Percentiles rank a stretch among this genome's conserved stretches.
Evolutionary conservation across 2,113 vertebrate species (phyloP).

Genomic region (Emydocephalus ijimae): DNA sequence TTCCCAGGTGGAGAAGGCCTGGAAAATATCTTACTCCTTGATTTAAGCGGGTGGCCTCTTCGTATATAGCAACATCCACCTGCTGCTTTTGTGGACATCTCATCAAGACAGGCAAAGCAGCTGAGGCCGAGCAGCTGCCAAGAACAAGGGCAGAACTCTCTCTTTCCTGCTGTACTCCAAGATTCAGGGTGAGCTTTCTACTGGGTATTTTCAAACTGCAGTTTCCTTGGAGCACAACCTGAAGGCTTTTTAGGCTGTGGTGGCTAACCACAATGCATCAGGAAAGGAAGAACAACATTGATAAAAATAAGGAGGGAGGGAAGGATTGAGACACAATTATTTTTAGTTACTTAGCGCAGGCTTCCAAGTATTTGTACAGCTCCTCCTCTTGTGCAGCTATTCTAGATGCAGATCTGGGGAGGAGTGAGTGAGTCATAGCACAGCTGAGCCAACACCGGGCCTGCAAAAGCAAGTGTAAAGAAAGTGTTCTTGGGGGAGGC

Average conservation of each 20-base stretch:
- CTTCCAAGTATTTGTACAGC: neutral
- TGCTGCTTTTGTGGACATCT: neutral
- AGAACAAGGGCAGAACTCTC: neutral
- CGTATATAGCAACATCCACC: neutral
- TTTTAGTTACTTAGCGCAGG: neutral
- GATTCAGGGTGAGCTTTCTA: neutral
- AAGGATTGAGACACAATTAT: conserved; percentile 28
- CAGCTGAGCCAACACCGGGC: neutral
- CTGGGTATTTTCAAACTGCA: neutral
- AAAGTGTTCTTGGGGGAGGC: neutral
- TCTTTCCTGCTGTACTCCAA: neutral
- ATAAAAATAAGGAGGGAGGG: conserved; percentile 28
- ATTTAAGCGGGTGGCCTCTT: neutral
- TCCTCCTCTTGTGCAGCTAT: neutral
- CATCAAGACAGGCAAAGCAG: neutral
- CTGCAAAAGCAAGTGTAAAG: neutral
- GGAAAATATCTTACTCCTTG: neutral
- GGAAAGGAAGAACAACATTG: too few relatives aligned
- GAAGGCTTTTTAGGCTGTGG: neutral
- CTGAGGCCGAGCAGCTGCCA: neutral
- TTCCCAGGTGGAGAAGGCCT: neutral
- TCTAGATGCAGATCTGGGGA: neutral
- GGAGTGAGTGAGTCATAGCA: conserved; percentile 3
- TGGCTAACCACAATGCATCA: neutral
- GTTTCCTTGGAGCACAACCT: neutral